Conservation (phyloP, 1,140 invertebrate species). For the Eumaeus atala region DNA sequence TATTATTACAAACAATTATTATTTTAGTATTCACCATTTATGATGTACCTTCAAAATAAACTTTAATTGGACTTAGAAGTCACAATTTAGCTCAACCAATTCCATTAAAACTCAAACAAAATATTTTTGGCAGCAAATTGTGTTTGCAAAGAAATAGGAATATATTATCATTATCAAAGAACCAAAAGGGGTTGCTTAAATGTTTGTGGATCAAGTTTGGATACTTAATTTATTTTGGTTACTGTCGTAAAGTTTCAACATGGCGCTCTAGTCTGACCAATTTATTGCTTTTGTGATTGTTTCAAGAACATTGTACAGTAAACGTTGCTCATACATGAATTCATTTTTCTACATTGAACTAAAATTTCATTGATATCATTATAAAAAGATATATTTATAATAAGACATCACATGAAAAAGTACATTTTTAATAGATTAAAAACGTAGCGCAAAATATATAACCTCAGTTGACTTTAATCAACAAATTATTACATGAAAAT, state of each 20-base stretch:
- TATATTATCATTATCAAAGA: background rate
- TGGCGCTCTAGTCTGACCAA: background rate
- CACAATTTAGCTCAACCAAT: background rate
- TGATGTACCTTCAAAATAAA: background rate
- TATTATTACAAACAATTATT: no score
- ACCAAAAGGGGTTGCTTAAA: slow-evolving; percentile 2
- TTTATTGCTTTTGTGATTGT: background rate
- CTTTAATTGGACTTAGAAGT: background rate
- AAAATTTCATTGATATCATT: background rate
- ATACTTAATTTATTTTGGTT: slow-evolving; percentile 10
- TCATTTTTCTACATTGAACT: background rate
- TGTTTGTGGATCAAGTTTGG: slow-evolving; percentile 1
- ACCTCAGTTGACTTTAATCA: no score
- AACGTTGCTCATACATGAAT: background rate
- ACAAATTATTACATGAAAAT: no score
- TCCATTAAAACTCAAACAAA: background rate
- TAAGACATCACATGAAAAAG: no score
- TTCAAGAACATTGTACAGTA: background rate
- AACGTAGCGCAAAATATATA: no score
- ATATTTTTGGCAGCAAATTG: slow-evolving; percentile 6
- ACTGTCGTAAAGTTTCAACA: background rate
- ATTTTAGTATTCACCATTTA: no score
- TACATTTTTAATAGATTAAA: no score
- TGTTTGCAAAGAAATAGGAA: background rate
- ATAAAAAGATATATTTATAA: background rate